A percentile compares a stretch with the other conserved stretches of the same genome.
These are phyloP conservation scores for Morphnarchus princeps DNA, from an alignment of 2,113 vertebrate genomes.

Conservation along the genomic window DNA sequence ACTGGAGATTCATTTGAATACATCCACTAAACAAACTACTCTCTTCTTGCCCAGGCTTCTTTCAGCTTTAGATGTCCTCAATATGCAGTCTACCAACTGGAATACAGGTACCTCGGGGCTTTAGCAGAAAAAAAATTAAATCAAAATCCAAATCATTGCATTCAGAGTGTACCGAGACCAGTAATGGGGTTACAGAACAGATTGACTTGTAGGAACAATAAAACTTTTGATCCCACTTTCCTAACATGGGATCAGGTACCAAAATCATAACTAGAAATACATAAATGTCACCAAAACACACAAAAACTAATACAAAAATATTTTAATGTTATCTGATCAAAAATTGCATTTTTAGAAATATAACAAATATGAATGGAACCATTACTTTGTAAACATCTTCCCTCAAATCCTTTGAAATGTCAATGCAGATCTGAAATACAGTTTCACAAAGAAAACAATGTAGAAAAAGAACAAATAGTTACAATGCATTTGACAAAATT, in stretches of 20 bases:
- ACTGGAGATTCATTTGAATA: neutral
- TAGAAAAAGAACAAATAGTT: neutral
- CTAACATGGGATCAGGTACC: neutral
- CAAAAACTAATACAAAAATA: neutral
- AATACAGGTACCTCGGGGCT: neutral
- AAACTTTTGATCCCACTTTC: neutral
- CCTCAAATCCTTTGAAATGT: neutral
- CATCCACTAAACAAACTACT: neutral
- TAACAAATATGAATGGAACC: neutral
- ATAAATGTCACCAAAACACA: neutral
- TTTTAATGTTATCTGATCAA: conserved; percentile 15
- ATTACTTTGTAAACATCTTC: neutral
- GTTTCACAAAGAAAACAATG: neutral
- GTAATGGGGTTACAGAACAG: neutral
- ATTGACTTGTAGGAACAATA: neutral
- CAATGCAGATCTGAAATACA: neutral
- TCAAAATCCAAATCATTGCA: neutral
- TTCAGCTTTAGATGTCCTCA: neutral
- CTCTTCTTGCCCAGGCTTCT: neutral
- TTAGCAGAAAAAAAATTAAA: neutral
- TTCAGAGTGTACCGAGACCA: neutral
- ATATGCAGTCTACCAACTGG: neutral
- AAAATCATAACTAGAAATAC: neutral
- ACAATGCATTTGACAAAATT: neutral
- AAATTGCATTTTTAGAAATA: neutral